Evolutionary conservation across 2,888 invertebrate genomes (phyloP), one percentile per base, ranked within the genome.

Genomic region (Cosmopolites sordidus): DNA sequence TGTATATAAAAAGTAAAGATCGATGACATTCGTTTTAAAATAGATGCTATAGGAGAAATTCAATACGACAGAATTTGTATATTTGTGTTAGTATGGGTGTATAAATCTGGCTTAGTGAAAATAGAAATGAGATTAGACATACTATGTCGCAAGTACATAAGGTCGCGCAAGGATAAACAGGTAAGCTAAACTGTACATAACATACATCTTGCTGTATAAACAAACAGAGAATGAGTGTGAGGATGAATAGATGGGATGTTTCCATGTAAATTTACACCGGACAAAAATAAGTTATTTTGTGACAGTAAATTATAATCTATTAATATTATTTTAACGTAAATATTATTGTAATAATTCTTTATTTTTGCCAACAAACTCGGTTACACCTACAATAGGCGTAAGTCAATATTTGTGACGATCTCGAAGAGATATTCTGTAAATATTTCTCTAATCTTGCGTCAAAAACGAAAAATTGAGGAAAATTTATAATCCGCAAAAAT

Each of bases 161-260:
- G 40, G 49, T 51, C 48, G 48, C 52, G 56, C 55, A 43, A 48
- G 47, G 45, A 53, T 59, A 56, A 60, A 60, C 60, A 62, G 62
- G 62, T 63, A 61, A 56, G 52, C 59, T 51, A 58, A 60, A 58
- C 57, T 56, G 48, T 43, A 56, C 50, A 55, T 54, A 56, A 54
- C 56, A 62, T 62, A 61, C 58, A 61, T 51, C 54, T 56, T 49
- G 45, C 43, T 56, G 54, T 52, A 51, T 60, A 61, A 61, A 62
- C 60, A 62, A 62, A 62, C 62, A 62, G 47, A 33, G 50, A 60
- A 60, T 58, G 51, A 57, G 57, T 40, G 37, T 58, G 62, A 58
- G 58, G 60, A 62, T 59, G 61, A 59, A 62, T 59, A 60, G 56
- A 62, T 62, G 60, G 60, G 60, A 51, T 55, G 58, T 61, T 60